A percentile compares a stretch with the other conserved stretches of the same genome.
These are phyloP conservation scores for Schizothorax lantsangensis DNA, from an alignment of 2,797 vertebrate species.

Conservation along the genomic window DNA sequence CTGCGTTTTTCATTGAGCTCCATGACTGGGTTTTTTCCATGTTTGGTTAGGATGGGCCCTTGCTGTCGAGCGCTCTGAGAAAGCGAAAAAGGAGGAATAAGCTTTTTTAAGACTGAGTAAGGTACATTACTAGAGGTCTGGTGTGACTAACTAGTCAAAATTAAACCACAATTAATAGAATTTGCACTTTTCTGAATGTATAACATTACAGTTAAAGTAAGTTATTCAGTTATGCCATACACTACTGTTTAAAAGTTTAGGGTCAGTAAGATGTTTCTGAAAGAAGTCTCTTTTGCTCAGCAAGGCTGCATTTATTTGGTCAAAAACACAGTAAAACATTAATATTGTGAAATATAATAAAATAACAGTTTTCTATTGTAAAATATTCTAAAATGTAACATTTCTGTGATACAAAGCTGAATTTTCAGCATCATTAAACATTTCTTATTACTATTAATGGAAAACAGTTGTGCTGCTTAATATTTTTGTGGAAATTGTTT, in stretches of 20 bases:
- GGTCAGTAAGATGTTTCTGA: too few relatives aligned
- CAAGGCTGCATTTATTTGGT: not conserved
- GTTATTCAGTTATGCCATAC: too few relatives aligned
- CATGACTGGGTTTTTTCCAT: slow-evolving; percentile 98
- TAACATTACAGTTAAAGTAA: not conserved
- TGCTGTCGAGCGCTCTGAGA: slow-evolving; percentile 88
- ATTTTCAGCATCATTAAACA: not conserved
- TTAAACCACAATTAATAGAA: not conserved
- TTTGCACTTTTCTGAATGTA: not conserved
- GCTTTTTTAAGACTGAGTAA: too few relatives aligned
- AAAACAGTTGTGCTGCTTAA: too few relatives aligned
- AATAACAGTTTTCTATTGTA: too few relatives aligned
- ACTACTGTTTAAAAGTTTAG: not conserved
- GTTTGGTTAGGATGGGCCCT: slow-evolving; percentile 95
- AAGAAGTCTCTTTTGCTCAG: not conserved
- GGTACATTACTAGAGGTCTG: not conserved
- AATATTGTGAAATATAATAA: not conserved
- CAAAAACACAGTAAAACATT: not conserved
- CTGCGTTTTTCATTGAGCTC: slow-evolving; percentile 96
- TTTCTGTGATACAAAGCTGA: too few relatives aligned
- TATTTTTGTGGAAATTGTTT: not conserved
- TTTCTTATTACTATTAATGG: too few relatives aligned
- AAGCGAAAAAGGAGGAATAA: not conserved
- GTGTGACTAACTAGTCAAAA: not conserved
- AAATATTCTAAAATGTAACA: not conserved